Evolutionary conservation across 2,888 invertebrate species (phyloP).

Genomic region (Cataglyphis cursor): DNA sequence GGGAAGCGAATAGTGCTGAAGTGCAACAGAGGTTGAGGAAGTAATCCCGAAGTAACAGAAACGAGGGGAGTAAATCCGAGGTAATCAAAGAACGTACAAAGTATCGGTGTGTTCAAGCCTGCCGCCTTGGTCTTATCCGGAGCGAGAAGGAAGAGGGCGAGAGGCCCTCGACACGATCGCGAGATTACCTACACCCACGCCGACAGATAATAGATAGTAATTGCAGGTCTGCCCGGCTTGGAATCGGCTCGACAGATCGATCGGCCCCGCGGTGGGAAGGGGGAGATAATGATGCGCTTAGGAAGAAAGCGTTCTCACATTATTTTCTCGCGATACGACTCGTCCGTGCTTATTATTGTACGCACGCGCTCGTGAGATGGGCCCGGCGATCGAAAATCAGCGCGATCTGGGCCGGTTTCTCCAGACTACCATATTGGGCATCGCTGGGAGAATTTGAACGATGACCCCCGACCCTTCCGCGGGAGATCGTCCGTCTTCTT

Average conservation of each 20-base stretch:
- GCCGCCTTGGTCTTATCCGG: constrained; percentile 40
- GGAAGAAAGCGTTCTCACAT: constrained; percentile 86
- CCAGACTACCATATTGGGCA: constrained; percentile 44
- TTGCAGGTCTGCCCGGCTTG: constrained; percentile 80
- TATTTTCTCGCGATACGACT: constrained; percentile 84
- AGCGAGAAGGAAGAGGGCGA: constrained; percentile 72
- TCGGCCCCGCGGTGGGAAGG: constrained; percentile 74
- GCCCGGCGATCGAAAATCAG: constrained; percentile 74
- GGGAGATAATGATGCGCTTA: constrained; percentile 83
- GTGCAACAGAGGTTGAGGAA: constrained; percentile 62
- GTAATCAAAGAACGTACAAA: constrained; percentile 53
- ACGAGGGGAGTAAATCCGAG: constrained; percentile 55
- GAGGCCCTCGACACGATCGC: constrained; percentile 82
- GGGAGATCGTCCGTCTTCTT: constrained; percentile 51
- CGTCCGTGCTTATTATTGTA: constrained; percentile 65
- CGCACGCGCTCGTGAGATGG: constrained; percentile 52
- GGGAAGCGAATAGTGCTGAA: constrained; percentile 51
- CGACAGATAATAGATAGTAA: constrained; percentile 83
- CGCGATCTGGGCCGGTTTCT: constrained; percentile 54
- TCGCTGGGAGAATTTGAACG: constrained; percentile 43
- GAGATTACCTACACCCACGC: constrained; percentile 85
- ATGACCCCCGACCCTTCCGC: constrained; percentile 52
- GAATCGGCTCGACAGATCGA: constrained; percentile 84
- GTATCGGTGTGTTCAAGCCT: constrained; percentile 60
- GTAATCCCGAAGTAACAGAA: constrained; percentile 55